Percentiles rank a stretch among this genome's conserved stretches.
phyloP scores from a whole-genome alignment of 2,888 invertebrate genomes.

The Sisyra nigra region DNA sequence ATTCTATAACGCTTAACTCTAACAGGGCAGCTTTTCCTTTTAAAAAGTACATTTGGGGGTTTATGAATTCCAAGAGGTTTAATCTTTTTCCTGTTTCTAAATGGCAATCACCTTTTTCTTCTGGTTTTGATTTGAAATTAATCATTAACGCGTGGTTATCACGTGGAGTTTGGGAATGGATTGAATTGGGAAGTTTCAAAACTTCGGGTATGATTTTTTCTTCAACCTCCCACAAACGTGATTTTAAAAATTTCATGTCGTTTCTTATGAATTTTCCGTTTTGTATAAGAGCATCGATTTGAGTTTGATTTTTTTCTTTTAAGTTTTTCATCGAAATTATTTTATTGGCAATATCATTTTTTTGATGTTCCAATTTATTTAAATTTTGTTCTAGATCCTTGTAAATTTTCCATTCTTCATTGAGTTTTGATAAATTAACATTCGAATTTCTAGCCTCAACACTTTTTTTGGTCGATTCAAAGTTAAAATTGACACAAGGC shows the following conservation, averaged over 20 bases:
- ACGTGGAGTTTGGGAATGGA: constrained; percentile 47
- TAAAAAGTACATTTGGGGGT: constrained; percentile 42
- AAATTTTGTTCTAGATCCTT: constrained; percentile 24
- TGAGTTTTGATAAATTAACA: constrained; percentile 36
- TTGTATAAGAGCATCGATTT: background rate
- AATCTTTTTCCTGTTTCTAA: constrained; percentile 35
- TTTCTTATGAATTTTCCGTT: constrained; percentile 32
- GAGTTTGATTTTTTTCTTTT: too few relatives aligned
- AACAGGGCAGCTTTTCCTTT: constrained; percentile 53
- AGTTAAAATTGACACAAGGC: constrained; percentile 16
- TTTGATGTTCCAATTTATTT: constrained; percentile 26
- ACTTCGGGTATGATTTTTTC: constrained; percentile 46
- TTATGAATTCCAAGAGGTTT: constrained; percentile 38
- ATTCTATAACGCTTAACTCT: constrained; percentile 43
- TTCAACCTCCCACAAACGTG: constrained; percentile 44
- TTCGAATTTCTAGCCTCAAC: constrained; percentile 35
- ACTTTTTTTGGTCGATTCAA: constrained; percentile 33
- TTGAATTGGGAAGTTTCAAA: constrained; percentile 50
- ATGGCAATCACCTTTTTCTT: constrained; percentile 29
- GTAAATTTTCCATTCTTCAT: constrained; percentile 44
- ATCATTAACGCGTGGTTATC: constrained; percentile 20
- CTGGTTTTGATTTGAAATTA: constrained; percentile 19
- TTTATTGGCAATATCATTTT: constrained; percentile 30
- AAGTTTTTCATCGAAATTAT: constrained; percentile 20
- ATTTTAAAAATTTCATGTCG: too few relatives aligned